Base-by-base conservation (phyloP, 1,140 invertebrate genomes). In the Drosophila sulfurigaster region DNA sequence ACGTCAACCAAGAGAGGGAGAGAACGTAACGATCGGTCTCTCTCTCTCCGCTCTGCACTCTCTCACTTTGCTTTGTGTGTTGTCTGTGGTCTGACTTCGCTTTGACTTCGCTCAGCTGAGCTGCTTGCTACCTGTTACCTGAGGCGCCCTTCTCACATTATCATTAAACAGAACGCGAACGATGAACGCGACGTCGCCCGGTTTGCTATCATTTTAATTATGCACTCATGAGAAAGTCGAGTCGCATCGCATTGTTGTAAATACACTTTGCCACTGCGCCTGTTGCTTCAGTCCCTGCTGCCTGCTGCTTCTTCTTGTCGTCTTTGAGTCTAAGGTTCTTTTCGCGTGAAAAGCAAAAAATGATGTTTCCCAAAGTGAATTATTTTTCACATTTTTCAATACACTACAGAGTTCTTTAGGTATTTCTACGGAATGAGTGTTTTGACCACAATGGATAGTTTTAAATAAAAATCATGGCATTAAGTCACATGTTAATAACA, bases 121-220 rank as follows among this genome's bases (percentile, higher is more conserved):
- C 51, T 35, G 20, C 20, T 25, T 25, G 30, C 25, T 64, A 48
- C 11, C 70, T 62, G 82, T 59, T 88, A 87, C 83, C 78, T 88
- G 83, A 88, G 74, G 73, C 74, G 80, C 83, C 83, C 83, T 87
- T 87, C 82, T 80, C 73, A 59, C 80, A 87, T 87, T 87, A 88
- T 87, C 83, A 80, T 88, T 87, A 87, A 64, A 15, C 73, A 54
- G 83, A 88, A 88, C 79, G 71, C 71, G 57, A 68, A 48, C 72
- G 82, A 32, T 60, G 65, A 64, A 63, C 79, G 69, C 80, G 83
- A 69, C 74, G 83, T 75, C 70, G 75, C 71, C 60, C 38, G 45
- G 45, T 75, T 78, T 57, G 72, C 82, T 88, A 87, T 88, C 83
- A 80, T 68, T 74, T 86, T 82, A 88, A 87, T 87, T 88, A 87